A percentile compares a stretch with the other conserved stretches of the same genome.
These are phyloP conservation scores for Cercopithecus mona DNA, from an alignment of 2,113 vertebrate species.

Conservation along the genomic window DNA sequence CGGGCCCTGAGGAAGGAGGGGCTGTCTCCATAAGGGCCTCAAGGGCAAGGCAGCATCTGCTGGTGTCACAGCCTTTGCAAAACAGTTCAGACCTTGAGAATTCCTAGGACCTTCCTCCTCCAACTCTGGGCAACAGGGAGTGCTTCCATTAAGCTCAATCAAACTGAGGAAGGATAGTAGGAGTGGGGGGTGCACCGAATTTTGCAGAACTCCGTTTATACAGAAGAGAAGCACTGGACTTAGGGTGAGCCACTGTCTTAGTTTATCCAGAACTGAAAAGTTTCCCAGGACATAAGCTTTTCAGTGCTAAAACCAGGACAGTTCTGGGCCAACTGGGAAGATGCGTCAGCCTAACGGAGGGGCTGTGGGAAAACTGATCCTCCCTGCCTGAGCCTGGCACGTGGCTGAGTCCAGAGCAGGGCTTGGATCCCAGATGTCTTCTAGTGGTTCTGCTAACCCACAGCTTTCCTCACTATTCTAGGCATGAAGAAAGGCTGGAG, in stretches of 20 bases:
- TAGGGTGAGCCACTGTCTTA: neutral
- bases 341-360: neutral
- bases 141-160: neutral
- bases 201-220: neutral
- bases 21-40: neutral
- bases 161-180: neutral
- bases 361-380: fast-evolving
- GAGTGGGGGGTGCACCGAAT: neutral
- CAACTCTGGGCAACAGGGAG: neutral
- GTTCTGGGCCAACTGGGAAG: neutral
- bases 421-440: neutral
- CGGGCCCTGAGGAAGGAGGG: fast-evolving
- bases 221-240: neutral
- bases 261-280: neutral
- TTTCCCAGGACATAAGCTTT: neutral
- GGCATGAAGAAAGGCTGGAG: neutral
- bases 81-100: neutral
- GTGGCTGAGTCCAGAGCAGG: neutral
- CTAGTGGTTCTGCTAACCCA: neutral
- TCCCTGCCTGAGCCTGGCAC: neutral
- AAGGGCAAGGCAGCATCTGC: neutral
- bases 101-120: neutral
- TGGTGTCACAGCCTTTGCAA: neutral
- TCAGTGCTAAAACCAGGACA: neutral
- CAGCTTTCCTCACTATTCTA: neutral